phyloP scores from a whole-genome alignment of 2,797 vertebrate genomes.

The Loris lydekkerianus region DNA sequence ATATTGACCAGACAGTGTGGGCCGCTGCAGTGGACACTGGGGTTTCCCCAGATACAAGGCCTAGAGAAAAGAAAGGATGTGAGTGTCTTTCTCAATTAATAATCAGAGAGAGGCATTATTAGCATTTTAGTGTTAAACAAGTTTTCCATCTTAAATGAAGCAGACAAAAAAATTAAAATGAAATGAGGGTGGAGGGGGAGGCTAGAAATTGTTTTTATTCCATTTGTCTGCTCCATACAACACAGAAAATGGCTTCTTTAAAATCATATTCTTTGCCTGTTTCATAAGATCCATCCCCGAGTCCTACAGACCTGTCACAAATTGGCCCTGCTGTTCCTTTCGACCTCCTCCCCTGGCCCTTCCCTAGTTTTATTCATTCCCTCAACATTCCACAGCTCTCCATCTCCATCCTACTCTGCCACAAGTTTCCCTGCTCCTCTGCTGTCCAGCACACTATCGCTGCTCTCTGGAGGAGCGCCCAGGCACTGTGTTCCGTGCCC shows the following conservation, averaged over 20 bases:
- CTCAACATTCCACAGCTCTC: neutral
- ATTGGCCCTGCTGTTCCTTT: neutral
- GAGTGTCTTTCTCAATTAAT: neutral
- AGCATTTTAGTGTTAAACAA: neutral
- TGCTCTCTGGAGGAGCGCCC: neutral
- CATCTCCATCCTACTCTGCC: neutral
- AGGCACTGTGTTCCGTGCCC: neutral
- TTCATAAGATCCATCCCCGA: neutral
- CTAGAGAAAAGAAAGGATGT: neutral
- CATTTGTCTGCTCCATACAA: neutral
- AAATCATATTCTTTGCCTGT: neutral
- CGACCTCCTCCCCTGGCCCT: neutral
- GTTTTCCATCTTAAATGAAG: neutral
- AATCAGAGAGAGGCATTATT: neutral
- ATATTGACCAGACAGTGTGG: neutral
- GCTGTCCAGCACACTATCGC: neutral
- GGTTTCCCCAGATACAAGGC: neutral
- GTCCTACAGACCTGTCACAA: neutral
- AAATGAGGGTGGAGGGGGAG: neutral
- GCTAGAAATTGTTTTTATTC: neutral
- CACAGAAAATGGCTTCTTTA: neutral
- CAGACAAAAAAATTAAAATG: neutral
- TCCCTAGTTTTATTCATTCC: neutral
- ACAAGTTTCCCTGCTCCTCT: neutral
- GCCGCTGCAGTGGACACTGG: neutral